These are phyloP conservation scores for Axis porcinus DNA, from an alignment of 2,113 vertebrate species.

Conservation along the genomic window DNA sequence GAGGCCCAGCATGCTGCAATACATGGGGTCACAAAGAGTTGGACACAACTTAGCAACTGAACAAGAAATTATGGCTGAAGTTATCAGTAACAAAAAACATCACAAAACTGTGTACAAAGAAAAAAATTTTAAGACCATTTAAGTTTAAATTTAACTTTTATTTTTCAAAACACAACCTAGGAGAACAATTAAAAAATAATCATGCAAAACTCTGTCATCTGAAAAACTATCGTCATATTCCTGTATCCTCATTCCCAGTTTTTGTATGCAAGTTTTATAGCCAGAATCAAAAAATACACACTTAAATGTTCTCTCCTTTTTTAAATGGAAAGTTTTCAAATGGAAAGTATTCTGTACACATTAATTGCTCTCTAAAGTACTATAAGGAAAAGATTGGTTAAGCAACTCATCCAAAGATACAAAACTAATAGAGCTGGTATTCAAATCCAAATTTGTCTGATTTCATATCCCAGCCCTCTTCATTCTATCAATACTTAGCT, in stretches of 20 bases:
- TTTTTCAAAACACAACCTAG: neutral
- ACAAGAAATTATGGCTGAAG: neutral
- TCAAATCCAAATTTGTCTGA: neutral
- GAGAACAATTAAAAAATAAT: neutral
- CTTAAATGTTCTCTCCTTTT: neutral
- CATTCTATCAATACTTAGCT: neutral
- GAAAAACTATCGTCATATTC: neutral
- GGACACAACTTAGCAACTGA: neutral
- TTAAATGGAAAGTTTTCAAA: neutral
- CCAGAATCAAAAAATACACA: neutral
- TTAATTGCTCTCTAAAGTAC: neutral
- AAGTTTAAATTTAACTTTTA: neutral
- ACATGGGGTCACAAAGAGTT: neutral
- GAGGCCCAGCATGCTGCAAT: neutral
- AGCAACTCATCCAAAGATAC: neutral
- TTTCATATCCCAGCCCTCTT: neutral
- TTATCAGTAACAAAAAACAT: neutral
- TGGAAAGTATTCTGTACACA: neutral
- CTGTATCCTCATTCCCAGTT: neutral
- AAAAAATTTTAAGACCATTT: neutral
- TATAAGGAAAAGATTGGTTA: neutral
- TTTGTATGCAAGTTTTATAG: neutral
- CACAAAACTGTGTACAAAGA: neutral
- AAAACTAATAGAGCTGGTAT: neutral
- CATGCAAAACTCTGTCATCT: neutral